Evolutionary conservation across 2,888 invertebrate genomes (phyloP), one percentile per base, ranked within the genome.

Genomic region (Seira ritae): DNA sequence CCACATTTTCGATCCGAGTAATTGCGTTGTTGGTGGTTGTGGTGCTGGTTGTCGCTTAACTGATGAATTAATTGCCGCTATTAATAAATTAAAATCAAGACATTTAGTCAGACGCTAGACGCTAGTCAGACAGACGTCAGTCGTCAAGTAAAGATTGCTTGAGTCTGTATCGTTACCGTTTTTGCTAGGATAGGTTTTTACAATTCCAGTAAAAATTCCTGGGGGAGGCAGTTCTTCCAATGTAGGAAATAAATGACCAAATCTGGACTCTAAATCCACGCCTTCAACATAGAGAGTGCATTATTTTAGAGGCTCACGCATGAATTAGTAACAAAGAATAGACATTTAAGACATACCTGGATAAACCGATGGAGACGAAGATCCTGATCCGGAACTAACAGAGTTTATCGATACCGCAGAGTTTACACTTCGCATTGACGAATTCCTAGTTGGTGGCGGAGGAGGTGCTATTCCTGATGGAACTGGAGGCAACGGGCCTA

Each of bases 151-250:
- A 10, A 46, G 46, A 46, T 46, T 46, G 6, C 12, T 46, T 46
- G 6, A 46, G 46, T 46, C 12, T 46, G 12, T 17, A 4, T 50
- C 4, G 22, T 55, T 90, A 93, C 93, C 93, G 90, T 92, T 92
- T 91, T 93, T 93, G 91, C 94, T 94, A 91, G 93, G 93, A 92
- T 95, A 95, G 71, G 93, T 92, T 91, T 95, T 95, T 60, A 92
- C 91, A 89, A 94, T 92, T 89, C 94, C 92, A 88, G 92, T 92
- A 91, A 94, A 95, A 80, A 93, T 93, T 88, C 94, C 94, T 10
- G 96, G 96, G 23, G 91, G 91, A 8, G 96, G 95, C 91, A 96
- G 95, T 87, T 91, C 91, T 80, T 92, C 91, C 1, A 93, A 90
- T 15, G 93, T 91, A 86, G 92, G 93, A 91, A 96, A 96, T 88